Conservation (phyloP, 2,113 vertebrate genomes). For the Anthoscopus minutus region DNA sequence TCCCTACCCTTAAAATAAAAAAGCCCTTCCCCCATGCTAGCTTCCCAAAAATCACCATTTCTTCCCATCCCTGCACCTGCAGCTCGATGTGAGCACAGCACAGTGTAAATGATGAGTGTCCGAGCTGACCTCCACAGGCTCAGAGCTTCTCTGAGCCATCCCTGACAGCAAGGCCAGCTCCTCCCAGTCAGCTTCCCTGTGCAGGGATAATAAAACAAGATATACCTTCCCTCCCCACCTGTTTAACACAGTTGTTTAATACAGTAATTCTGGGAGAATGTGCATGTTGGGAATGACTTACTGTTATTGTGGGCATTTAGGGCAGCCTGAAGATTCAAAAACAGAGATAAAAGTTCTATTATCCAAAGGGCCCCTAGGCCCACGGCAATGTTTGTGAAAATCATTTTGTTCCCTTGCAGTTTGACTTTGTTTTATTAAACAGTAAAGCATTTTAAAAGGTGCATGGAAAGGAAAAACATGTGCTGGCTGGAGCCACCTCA, state of each 20-base stretch:
- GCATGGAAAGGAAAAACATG: background rate
- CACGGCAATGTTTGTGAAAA: conserved; percentile 65
- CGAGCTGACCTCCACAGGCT: background rate
- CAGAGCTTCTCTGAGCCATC: background rate
- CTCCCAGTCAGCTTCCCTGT: background rate
- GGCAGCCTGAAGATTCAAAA: conserved; percentile 65
- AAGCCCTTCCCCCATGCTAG: background rate
- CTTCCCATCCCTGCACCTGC: background rate
- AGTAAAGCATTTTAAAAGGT: conserved; percentile 17
- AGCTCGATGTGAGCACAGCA: background rate
- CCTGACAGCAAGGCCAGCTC: background rate
- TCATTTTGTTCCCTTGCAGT: conserved; percentile 48
- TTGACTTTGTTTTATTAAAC: conserved; percentile 47
- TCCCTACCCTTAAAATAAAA: background rate
- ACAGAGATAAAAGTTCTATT: conserved; percentile 70
- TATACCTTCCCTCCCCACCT: background rate
- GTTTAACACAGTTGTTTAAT: conserved; percentile 64
- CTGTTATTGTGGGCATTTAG: conserved; percentile 51
- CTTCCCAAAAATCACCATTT: background rate
- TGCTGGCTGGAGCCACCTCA: background rate
- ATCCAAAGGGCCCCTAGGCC: conserved; percentile 56
- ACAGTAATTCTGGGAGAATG: conserved; percentile 63
- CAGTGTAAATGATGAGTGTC: background rate
- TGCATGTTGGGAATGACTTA: conserved; percentile 53
- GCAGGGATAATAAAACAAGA: conserved; percentile 19